Percentiles rank a stretch among this genome's conserved stretches.
phyloP scores from a whole-genome alignment of 2,113 vertebrate genomes.

The Uropsilus gracilis region DNA sequence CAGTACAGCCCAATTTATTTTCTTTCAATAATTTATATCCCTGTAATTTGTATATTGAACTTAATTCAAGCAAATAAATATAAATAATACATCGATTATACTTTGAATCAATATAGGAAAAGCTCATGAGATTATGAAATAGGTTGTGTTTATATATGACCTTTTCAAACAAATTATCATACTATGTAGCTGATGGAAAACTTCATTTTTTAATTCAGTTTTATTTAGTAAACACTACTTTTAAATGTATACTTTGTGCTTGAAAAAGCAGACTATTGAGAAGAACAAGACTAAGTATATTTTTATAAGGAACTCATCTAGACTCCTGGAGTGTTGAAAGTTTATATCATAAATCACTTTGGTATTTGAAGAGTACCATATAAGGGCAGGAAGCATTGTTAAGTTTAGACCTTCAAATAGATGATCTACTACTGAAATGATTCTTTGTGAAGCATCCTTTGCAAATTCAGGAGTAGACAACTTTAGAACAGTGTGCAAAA shows the following conservation, averaged over 20 bases:
- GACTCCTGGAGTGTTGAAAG: not conserved
- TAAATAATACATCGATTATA: not conserved
- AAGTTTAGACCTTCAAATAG: not conserved
- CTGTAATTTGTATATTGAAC: too few relatives aligned
- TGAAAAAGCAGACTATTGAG: not conserved
- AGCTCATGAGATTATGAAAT: not conserved
- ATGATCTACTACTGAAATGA: not conserved
- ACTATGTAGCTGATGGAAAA: not conserved
- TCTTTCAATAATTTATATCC: not conserved
- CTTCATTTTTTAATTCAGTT: not conserved
- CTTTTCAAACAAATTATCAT: not conserved
- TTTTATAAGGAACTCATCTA: not conserved
- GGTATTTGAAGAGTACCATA: not conserved
- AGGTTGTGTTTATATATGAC: too few relatives aligned
- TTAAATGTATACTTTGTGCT: not conserved
- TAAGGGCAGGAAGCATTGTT: not conserved
- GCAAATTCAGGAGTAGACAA: not conserved
- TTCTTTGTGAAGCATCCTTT: not conserved
- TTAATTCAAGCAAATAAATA: conserved; percentile 7
- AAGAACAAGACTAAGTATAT: not conserved
- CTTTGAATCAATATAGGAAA: not conserved
- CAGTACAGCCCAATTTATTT: too few relatives aligned
- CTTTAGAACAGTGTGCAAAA: not conserved
- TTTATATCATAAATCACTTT: not conserved
- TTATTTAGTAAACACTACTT: not conserved